Evolutionary conservation across 1,140 invertebrate genomes (phyloP).

Genomic region (Aphelinus certus): DNA sequence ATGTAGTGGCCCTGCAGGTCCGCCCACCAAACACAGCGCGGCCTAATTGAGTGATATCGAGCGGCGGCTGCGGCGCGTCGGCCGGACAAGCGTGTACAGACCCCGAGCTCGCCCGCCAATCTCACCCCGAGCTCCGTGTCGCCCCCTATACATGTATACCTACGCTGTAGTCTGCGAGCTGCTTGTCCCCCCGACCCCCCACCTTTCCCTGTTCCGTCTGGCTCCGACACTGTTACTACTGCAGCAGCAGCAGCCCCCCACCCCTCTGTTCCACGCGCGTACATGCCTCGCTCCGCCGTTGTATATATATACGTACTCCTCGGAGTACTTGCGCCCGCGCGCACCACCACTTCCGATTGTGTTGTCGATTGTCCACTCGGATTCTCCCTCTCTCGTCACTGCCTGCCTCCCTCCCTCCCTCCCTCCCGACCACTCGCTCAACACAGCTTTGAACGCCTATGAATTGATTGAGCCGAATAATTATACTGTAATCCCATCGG

Average conservation of each 20-base stretch:
- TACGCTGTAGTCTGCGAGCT: background rate
- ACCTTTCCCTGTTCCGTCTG: constrained; percentile 1
- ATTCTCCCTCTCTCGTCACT: background rate
- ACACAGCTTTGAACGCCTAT: no score
- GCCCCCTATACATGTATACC: constrained; percentile 3
- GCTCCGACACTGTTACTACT: background rate
- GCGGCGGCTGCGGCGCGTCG: constrained; percentile 22
- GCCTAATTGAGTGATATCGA: constrained; percentile 48
- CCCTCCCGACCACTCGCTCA: no score
- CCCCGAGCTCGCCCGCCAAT: background rate
- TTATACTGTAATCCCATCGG: no score
- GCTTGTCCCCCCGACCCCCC: background rate
- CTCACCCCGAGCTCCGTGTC: background rate
- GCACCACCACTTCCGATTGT: no score
- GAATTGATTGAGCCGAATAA: no score
- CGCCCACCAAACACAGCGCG: constrained; percentile 44
- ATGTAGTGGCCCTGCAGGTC: constrained; percentile 5
- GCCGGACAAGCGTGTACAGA: background rate
- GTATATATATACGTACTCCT: no score
- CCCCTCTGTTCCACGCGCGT: no score
- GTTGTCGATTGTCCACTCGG: background rate
- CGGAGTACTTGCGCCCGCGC: no score
- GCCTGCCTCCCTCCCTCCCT: background rate
- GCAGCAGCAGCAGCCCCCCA: background rate
- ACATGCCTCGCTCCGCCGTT: no score